Evolutionary conservation across 2,797 vertebrate species (phyloP).

Genomic region (Decapterus maruadsi): DNA sequence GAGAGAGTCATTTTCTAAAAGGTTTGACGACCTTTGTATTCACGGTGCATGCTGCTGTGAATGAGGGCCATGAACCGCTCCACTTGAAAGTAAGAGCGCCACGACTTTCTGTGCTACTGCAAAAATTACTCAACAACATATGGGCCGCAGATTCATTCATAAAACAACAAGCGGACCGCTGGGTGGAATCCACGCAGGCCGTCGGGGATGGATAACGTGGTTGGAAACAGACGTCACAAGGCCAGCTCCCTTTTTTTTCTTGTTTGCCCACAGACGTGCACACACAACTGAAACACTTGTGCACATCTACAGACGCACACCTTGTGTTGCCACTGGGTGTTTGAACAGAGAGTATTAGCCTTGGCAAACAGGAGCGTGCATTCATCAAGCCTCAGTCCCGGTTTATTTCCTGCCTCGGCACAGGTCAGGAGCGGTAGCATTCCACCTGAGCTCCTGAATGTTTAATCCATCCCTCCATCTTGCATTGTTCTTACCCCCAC

Average conservation of each 20-base stretch:
- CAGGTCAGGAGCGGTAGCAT: slow-evolving; percentile 62
- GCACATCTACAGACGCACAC: slow-evolving; percentile 32
- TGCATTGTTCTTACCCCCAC: slow-evolving; percentile 18
- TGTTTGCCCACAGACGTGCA: slow-evolving; percentile 39
- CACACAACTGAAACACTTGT: slow-evolving; percentile 45
- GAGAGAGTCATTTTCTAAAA: neutral
- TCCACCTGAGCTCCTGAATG: slow-evolving; percentile 63
- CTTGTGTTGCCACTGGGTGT: slow-evolving; percentile 40
- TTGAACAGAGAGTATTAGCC: slow-evolving; percentile 71
- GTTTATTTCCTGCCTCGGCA: slow-evolving; percentile 65
- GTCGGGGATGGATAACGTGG: slow-evolving; percentile 16
- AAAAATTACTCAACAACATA: neutral
- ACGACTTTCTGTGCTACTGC: neutral
- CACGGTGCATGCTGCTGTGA: neutral
- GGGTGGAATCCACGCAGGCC: neutral
- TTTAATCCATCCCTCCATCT: slow-evolving; percentile 54
- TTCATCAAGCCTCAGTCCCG: slow-evolving; percentile 63
- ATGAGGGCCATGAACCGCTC: slow-evolving; percentile 1
- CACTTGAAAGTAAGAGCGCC: neutral
- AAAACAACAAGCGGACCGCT: slow-evolving; percentile 26
- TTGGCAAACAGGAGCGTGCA: slow-evolving; percentile 69
- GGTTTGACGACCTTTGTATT: slow-evolving; percentile 13
- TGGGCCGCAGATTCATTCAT: slow-evolving; percentile 26
- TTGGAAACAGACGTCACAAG: slow-evolving; percentile 9
- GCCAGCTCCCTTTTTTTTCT: neutral